Evolutionary conservation across 2,888 invertebrate genomes (phyloP), one percentile per base, ranked within the genome.

Genomic region (Andrena hattorfiana): DNA sequence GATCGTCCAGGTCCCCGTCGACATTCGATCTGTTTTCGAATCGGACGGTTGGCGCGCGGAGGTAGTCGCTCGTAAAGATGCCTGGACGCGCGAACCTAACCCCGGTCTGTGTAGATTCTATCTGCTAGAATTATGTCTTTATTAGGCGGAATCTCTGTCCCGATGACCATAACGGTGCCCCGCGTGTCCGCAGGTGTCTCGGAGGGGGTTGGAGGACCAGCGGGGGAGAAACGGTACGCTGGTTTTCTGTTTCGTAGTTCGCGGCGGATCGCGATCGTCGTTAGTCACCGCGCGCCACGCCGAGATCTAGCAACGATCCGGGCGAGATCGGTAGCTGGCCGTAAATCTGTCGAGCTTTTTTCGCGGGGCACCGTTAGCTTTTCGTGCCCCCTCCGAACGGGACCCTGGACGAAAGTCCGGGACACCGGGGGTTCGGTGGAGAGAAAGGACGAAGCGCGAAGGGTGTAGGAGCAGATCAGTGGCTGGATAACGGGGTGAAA

Each of bases 41-140:
- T 88, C 84, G 84, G 88, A 88, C 70, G 77, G 20, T 26, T 10
- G 56, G 28, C 48, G 35, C 32, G 30, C 42, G 71, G 70, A 82
- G 78, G 81, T 81, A 81, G 78, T 77, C 70, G 83, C 87, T 88
- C 90, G 90, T 91, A 90, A 90, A 91, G 90, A 90, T 87, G 76
- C 76, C 81, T 16, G 60, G 68, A 60, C 85, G 87, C 87, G 87
- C 87, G 87, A 86, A 83, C 60, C 56, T 71, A 86, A 83, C 60
- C 56, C 73, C 26, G 10, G 56, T 8, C 23, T 56, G 56, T 77
- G 85, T 85, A 90, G 91, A 92, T 91, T 87, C 87, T 92, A 92
- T 92, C 92, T 88, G 42, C 81, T 90, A 91, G 89, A 92, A 92
- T 92, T 91, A 92, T 92, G 92, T 92, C 92, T 92, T 92, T 92